Evolutionary conservation across 1,140 invertebrate genomes (phyloP).

Genomic region (Procambarus clarkii): DNA sequence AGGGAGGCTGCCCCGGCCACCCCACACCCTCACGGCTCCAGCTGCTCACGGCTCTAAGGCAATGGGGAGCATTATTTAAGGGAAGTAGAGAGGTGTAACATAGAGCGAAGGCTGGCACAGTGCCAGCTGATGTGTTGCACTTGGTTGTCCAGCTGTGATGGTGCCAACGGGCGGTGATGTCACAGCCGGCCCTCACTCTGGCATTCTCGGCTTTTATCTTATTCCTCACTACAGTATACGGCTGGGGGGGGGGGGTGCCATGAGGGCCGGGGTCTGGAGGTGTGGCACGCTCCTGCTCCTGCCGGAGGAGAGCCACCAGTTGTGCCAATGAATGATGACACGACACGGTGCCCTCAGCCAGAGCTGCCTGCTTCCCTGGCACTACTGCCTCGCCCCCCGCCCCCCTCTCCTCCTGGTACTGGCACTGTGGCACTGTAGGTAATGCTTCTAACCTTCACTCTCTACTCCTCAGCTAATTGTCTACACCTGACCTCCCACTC

Average conservation of each 20-base stretch:
- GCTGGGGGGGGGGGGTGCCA: background rate
- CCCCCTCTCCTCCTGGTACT: too few species aligned
- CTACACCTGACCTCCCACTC: too few species aligned
- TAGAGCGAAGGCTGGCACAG: slow-evolving; percentile 15
- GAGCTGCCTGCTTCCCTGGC: too few species aligned
- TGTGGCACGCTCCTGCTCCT: too few species aligned
- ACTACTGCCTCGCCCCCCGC: too few species aligned
- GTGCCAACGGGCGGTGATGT: slow-evolving; percentile 44
- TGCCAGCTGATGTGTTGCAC: slow-evolving; percentile 43
- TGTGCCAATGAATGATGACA: too few species aligned
- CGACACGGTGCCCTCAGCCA: too few species aligned
- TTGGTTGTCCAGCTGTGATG: slow-evolving; percentile 24
- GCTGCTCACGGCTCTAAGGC: too few species aligned
- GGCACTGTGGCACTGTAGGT: too few species aligned
- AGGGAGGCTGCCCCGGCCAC: background rate
- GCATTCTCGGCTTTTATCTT: background rate
- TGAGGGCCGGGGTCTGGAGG: background rate
- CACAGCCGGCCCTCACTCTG: background rate
- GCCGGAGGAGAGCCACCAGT: too few species aligned
- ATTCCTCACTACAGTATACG: background rate
- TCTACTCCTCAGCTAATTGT: too few species aligned
- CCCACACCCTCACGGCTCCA: background rate
- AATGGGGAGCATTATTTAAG: background rate
- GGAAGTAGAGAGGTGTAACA: slow-evolving; percentile 11
- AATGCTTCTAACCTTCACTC: too few species aligned